These are phyloP conservation scores for Ophion costatus DNA, from an alignment of 2,888 invertebrate species.

Conservation along the genomic window DNA sequence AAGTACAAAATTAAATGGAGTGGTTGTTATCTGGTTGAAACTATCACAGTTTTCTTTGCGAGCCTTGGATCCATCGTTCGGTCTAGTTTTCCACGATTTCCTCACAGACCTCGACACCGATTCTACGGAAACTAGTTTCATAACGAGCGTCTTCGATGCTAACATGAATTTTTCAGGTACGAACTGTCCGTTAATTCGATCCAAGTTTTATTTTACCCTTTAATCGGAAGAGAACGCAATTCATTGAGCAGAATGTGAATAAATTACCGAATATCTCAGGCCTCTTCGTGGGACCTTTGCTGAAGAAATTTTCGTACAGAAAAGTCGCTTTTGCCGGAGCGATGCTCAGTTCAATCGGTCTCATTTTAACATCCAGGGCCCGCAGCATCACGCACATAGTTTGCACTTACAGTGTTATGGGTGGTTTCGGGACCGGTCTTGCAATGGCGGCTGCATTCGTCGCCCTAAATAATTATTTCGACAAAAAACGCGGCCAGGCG, in stretches of 20 bases:
- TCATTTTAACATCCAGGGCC: slow-evolving; percentile 82
- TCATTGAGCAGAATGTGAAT: slow-evolving; percentile 18
- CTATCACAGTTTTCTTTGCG: slow-evolving; percentile 89
- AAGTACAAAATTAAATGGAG: slow-evolving; percentile 5
- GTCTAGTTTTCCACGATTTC: slow-evolving; percentile 91
- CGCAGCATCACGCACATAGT: slow-evolving; percentile 81
- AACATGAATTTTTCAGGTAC: slow-evolving; percentile 90
- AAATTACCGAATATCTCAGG: slow-evolving; percentile 83
- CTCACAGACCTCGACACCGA: slow-evolving; percentile 88
- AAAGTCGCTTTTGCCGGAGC: slow-evolving; percentile 82
- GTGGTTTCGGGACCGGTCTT: slow-evolving; percentile 89
- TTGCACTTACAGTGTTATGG: slow-evolving; percentile 80
- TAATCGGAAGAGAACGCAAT: background rate
- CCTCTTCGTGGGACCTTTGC: slow-evolving; percentile 83
- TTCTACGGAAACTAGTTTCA: slow-evolving; percentile 90
- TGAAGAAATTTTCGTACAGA: slow-evolving; percentile 82
- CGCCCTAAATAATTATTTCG: slow-evolving; percentile 91
- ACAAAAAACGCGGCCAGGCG: slow-evolving; percentile 91
- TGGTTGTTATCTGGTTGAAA: background rate
- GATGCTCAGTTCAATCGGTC: slow-evolving; percentile 81
- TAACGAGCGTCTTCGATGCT: slow-evolving; percentile 90
- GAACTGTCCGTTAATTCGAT: background rate
- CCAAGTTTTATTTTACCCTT: slow-evolving; percentile 11
- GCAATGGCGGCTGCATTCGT: slow-evolving; percentile 92
- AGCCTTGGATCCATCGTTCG: slow-evolving; percentile 92